Conservation (phyloP, 2,888 invertebrate species). For the Plusia festucae region DNA sequence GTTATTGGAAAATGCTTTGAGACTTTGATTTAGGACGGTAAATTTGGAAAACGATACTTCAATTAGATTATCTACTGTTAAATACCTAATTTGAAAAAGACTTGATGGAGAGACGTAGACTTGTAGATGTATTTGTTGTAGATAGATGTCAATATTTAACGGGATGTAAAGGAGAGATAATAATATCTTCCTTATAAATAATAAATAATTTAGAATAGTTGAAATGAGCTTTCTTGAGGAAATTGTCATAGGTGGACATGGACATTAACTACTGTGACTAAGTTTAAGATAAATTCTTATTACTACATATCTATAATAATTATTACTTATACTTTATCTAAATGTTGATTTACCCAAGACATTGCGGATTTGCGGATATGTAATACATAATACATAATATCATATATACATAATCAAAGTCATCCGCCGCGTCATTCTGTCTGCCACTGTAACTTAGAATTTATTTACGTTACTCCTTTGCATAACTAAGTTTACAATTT, state of each 20-base stretch:
- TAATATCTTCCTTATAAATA: not conserved
- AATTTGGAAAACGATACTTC: constrained; percentile 19
- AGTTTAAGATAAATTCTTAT: not conserved
- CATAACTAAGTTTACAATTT: too few relatives aligned
- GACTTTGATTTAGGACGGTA: constrained; percentile 32
- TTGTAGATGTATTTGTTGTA: too few relatives aligned
- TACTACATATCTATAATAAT: not conserved
- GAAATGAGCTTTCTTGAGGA: not conserved
- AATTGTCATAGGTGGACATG: too few relatives aligned
- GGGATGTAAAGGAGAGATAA: too few relatives aligned
- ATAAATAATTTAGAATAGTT: not conserved
- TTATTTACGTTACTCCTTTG: too few relatives aligned
- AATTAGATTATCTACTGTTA: constrained; percentile 3
- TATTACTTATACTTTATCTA: not conserved
- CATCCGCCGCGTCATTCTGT: too few relatives aligned
- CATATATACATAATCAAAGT: too few relatives aligned
- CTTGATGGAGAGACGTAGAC: too few relatives aligned
- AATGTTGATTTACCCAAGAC: not conserved
- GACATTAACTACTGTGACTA: not conserved
- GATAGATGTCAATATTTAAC: too few relatives aligned
- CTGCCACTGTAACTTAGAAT: too few relatives aligned
- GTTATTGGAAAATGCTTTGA: constrained; percentile 49
- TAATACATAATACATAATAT: too few relatives aligned
- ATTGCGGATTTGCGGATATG: too few relatives aligned
- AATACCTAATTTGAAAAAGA: not conserved